These are phyloP conservation scores for Brotula barbata DNA, from an alignment of 2,797 vertebrate species.

Conservation along the genomic window DNA sequence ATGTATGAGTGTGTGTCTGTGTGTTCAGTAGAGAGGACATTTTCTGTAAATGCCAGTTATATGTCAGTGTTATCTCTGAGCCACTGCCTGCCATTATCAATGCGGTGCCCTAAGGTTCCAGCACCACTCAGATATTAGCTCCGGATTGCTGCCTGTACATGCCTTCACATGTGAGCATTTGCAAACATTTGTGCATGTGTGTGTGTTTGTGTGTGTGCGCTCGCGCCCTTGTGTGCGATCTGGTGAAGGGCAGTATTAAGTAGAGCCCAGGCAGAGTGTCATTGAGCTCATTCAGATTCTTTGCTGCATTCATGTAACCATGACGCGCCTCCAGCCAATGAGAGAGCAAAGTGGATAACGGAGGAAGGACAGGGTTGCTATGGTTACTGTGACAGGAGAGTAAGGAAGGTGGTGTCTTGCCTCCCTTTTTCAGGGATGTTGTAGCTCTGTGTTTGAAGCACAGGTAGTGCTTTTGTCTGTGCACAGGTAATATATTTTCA, in stretches of 20 bases:
- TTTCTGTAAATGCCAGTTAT: constrained; percentile 74
- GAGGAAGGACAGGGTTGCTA: constrained; percentile 72
- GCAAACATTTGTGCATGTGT: neutral
- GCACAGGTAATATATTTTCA: too few species aligned
- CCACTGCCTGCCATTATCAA: constrained; percentile 61
- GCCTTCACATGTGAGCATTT: constrained; percentile 26
- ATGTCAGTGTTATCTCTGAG: constrained; percentile 74
- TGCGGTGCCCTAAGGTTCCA: constrained; percentile 48
- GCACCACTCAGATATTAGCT: constrained; percentile 35
- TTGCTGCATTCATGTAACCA: constrained; percentile 72
- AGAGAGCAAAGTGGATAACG: constrained; percentile 42
- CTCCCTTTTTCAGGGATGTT: constrained; percentile 48
- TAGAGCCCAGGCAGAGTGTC: constrained; percentile 62
- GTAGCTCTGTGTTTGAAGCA: constrained; percentile 27
- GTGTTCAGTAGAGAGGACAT: constrained; percentile 66
- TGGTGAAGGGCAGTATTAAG: constrained; percentile 72
- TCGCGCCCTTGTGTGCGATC: constrained; percentile 27
- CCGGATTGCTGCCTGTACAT: constrained; percentile 51
- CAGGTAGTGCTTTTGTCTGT: too few species aligned
- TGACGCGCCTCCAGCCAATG: constrained; percentile 68
- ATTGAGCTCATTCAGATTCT: constrained; percentile 79
- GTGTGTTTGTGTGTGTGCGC: constrained; percentile 35
- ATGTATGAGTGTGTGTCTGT: constrained; percentile 11
- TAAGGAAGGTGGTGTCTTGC: constrained; percentile 50
- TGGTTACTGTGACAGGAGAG: constrained; percentile 70